Conservation (phyloP, 2,888 invertebrate genomes). For the Chrysomela aeneicollis region DNA sequence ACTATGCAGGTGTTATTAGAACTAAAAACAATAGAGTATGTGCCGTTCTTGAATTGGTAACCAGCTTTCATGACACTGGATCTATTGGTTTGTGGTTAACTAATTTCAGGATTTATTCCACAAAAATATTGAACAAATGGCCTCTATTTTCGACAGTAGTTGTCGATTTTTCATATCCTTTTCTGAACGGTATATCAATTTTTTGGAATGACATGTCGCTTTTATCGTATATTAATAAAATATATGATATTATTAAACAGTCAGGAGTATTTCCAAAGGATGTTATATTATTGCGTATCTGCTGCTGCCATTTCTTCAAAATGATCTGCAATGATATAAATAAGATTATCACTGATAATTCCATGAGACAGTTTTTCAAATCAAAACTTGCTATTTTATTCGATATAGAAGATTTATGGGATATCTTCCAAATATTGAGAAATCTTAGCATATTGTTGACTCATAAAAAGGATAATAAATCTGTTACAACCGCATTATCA, state of each 20-base stretch:
- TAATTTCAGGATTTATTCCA: conserved; percentile 10
- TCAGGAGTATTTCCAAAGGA: not conserved
- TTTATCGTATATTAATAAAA: conserved; percentile 6
- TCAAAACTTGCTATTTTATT: not conserved
- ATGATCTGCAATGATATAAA: conserved; percentile 14
- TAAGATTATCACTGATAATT: no score
- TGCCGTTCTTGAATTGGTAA: not conserved
- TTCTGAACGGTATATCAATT: not conserved
- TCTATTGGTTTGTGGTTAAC: conserved; percentile 3
- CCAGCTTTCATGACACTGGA: not conserved
- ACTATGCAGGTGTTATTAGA: conserved; percentile 16
- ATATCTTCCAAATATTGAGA: conserved; percentile 2
- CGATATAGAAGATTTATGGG: conserved; percentile 1
- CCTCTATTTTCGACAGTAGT: conserved; percentile 12
- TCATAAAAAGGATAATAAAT: not conserved
- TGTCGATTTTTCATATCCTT: conserved; percentile 10
- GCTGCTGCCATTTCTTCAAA: conserved; percentile 17
- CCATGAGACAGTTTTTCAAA: not conserved
- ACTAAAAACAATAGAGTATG: conserved; percentile 5
- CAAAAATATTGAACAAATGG: conserved; percentile 1
- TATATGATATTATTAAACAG: not conserved
- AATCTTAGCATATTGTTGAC: not conserved
- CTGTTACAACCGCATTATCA: not conserved
- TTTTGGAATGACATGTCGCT: conserved; percentile 17
- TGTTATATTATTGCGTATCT: conserved; percentile 1